These are phyloP conservation scores for Probaryconus sp. DNA, from an alignment of 1,140 invertebrate species.

Conservation along the genomic window DNA sequence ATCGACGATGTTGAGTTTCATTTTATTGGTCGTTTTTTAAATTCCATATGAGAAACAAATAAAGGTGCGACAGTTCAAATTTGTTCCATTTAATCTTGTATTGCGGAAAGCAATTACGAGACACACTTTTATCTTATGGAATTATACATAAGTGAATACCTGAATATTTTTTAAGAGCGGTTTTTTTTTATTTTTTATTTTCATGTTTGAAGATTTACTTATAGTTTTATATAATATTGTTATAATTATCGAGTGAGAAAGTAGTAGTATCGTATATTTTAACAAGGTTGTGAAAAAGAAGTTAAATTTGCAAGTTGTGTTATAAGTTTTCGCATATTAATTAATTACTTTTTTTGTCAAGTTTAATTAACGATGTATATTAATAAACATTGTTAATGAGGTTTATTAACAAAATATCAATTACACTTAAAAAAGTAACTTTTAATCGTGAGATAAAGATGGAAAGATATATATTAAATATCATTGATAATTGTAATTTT, in stretches of 20 bases:
- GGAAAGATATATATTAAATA: too few relatives aligned
- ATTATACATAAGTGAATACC: not conserved
- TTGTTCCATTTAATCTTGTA: conserved; percentile 12
- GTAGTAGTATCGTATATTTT: conserved; percentile 45
- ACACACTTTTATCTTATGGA: not conserved
- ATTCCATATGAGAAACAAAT: not conserved
- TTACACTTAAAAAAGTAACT: too few relatives aligned
- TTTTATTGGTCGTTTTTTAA: conserved; percentile 8
- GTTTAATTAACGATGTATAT: conserved; percentile 36
- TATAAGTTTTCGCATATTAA: conserved; percentile 39
- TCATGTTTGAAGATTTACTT: conserved; percentile 9
- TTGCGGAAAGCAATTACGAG: conserved; percentile 21
- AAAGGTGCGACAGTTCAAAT: too few relatives aligned
- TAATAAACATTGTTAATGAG: too few relatives aligned
- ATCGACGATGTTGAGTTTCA: conserved; percentile 1
- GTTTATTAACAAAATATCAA: too few relatives aligned
- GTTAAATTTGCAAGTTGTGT: conserved; percentile 34
- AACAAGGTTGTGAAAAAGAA: conserved; percentile 41
- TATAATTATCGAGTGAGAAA: conserved; percentile 48
- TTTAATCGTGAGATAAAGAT: too few relatives aligned
- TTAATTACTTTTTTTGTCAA: conserved; percentile 28
- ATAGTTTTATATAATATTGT: conserved; percentile 47
- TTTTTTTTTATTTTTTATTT: conserved; percentile 23
- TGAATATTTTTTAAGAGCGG: too few relatives aligned
- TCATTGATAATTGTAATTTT: too few relatives aligned